phyloP scores from a whole-genome alignment of 2,888 invertebrate species.

The Merodon equestris region DNA sequence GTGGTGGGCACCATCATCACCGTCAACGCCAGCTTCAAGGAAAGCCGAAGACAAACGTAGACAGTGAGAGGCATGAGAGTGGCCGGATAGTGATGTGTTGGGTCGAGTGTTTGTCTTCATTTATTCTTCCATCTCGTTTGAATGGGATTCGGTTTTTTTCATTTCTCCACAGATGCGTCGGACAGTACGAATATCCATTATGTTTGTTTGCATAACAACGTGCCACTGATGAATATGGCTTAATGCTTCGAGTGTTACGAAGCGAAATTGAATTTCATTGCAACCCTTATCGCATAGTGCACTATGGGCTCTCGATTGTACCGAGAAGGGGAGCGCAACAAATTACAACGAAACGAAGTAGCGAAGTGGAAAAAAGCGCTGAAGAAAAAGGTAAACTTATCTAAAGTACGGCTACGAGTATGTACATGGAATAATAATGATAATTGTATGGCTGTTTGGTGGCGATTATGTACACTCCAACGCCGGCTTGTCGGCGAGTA shows the following conservation, averaged over 20 bases:
- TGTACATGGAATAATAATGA: constrained; percentile 40
- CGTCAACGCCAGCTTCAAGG: constrained; percentile 22
- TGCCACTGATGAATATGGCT: constrained; percentile 44
- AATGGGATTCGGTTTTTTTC: constrained; percentile 31
- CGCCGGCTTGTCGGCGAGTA: constrained; percentile 12
- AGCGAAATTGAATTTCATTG: constrained; percentile 26
- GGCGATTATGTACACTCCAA: constrained; percentile 44
- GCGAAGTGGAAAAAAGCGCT: constrained; percentile 26
- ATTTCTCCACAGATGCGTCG: background rate
- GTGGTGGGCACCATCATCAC: constrained; percentile 48
- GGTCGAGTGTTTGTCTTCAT: constrained; percentile 60
- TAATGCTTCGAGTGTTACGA: constrained; percentile 33
- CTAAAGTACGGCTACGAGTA: constrained; percentile 1
- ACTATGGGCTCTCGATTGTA: background rate
- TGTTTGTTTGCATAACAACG: constrained; percentile 37
- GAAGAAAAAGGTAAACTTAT: constrained; percentile 48
- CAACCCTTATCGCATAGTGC: constrained; percentile 23
- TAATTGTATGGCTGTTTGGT: constrained; percentile 48
- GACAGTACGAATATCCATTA: constrained; percentile 5
- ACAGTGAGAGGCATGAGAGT: background rate
- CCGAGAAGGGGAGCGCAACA: constrained; percentile 50
- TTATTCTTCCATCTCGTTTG: too few species aligned
- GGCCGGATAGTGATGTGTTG: constrained; percentile 19
- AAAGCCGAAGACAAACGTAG: constrained; percentile 44
- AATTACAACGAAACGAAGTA: too few species aligned